These are phyloP conservation scores for Nymphalis urticae DNA, from an alignment of 2,888 invertebrate genomes.

Conservation along the genomic window DNA sequence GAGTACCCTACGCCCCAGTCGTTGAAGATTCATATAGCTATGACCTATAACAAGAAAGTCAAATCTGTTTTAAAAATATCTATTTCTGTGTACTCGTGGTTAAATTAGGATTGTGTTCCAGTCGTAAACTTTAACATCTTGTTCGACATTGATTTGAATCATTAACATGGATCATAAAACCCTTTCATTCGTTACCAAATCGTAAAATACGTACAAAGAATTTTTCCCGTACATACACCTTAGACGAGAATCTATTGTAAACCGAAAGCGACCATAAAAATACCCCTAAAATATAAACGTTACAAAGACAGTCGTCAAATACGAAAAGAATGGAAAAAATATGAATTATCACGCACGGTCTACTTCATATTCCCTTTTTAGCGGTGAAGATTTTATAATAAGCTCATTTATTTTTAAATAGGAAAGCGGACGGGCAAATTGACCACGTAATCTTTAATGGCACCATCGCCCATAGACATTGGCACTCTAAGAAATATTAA, in stretches of 20 bases:
- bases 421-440: no score
- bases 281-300: background rate
- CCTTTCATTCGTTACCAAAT: conserved; percentile 1
- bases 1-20: no score
- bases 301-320: conserved; percentile 1
- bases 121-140: background rate
- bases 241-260: background rate
- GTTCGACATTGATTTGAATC: conserved; percentile 1
- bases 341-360: conserved; percentile 20
- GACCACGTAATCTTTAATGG: no score
- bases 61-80: no score
- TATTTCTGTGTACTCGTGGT: no score
- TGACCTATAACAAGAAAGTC: no score
- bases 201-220: conserved; percentile 3
- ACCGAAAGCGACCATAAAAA: conserved; percentile 12
- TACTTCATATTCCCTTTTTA: background rate
- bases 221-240: background rate
- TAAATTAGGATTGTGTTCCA: background rate
- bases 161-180: background rate
- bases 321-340: conserved; percentile 14
- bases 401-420: no score
- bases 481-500: no score
- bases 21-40: no score
- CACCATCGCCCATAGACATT: no score
- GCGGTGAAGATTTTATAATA: background rate